Evolutionary conservation across 2,888 invertebrate genomes (phyloP), one percentile per base, ranked within the genome.

Genomic region (Trachelus iudaicus): DNA sequence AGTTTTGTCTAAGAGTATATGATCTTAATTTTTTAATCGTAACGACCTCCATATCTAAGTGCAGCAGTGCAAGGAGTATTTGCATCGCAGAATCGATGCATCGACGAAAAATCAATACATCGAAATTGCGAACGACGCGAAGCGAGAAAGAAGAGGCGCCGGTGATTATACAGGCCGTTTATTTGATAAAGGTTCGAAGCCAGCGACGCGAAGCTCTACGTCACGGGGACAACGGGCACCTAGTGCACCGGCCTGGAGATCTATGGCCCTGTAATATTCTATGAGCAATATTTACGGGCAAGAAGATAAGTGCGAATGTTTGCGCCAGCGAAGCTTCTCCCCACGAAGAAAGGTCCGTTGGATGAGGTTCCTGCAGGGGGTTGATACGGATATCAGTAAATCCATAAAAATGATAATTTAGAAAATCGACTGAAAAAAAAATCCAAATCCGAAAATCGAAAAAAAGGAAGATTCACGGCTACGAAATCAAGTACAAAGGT

Each of bases 281-380:
- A 88, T 88, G 88, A 88, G 88, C 88, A 87, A 89, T 89, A 89
- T 89, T 89, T 89, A 89, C 88, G 87, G 88, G 81, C 84, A 83
- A 84, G 79, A 85, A 87, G 89, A 89, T 89, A 89, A 89, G 88
- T 88, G 87, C 85, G 85, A 87, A 86, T 86, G 87, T 88, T 88
- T 87, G 86, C 86, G 82, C 81, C 56, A 75, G 79, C 75, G 79
- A 77, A 75, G 79, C 80, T 73, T 77, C 79, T 80, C 81, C 40
- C 23, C 23, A 23, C 23, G 40, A 56, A 56, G 40, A 23, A 56
- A 23, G 40, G 40, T 56, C 6, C 40, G 23, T 23, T 2, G 40
- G 9, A 23, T 56, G 23, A 56, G 23, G 40, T 56, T 56, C 6
- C 40, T 56, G 40, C 23, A 23, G 23, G 23, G 23, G 23, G 23